These are phyloP conservation scores for Atrina japonica DNA, from an alignment of 2,888 invertebrate genomes.

Conservation along the genomic window DNA sequence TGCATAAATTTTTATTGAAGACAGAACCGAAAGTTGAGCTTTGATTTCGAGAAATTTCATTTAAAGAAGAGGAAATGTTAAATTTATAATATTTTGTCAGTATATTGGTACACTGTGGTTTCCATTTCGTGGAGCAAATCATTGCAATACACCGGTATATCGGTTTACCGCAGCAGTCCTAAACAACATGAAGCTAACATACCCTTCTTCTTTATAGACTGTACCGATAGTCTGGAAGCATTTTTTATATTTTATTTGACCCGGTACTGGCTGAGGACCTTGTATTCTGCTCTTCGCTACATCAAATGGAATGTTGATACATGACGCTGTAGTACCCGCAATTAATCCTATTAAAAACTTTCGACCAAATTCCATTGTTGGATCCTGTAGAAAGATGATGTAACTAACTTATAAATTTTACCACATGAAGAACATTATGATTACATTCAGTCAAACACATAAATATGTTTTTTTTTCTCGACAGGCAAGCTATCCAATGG, in stretches of 20 bases:
- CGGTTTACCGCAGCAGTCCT: no score
- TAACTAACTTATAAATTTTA: no score
- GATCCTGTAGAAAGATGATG: constrained; percentile 65
- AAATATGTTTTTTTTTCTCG: no score
- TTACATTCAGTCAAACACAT: background rate
- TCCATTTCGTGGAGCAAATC: no score
- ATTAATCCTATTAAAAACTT: constrained; percentile 89
- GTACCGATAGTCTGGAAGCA: constrained; percentile 88
- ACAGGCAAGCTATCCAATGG: no score
- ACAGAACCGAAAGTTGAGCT: no score
- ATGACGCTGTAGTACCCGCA: constrained; percentile 92
- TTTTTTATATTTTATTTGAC: constrained; percentile 88
- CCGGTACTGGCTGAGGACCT: constrained; percentile 90
- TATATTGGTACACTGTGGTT: no score
- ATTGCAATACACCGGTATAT: no score
- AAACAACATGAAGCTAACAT: constrained; percentile 37
- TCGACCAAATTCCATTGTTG: constrained; percentile 72
- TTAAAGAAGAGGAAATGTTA: no score
- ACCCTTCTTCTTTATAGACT: constrained; percentile 95
- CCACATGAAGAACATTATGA: background rate
- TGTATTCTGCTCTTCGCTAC: constrained; percentile 98
- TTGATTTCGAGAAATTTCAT: no score
- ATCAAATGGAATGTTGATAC: constrained; percentile 96
- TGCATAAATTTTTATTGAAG: no score
- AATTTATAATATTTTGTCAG: no score